These are phyloP conservation scores for Protobothrops flavoviridis DNA, from an alignment of 2,113 vertebrate genomes.

Conservation along the genomic window DNA sequence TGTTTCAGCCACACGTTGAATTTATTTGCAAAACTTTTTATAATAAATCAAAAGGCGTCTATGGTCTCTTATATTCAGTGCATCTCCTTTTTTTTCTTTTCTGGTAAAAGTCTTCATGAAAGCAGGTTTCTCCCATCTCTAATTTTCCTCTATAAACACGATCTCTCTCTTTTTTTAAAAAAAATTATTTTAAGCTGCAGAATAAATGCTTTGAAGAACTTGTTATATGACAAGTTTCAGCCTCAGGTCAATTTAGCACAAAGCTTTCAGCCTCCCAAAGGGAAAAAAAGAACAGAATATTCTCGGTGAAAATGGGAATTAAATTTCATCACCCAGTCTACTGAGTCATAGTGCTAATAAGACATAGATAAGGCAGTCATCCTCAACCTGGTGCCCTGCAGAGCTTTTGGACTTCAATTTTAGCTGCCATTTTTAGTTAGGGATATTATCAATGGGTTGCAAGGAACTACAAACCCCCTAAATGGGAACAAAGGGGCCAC, in stretches of 20 bases:
- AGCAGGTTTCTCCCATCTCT: background rate
- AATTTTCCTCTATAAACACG: background rate
- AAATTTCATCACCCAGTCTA: background rate
- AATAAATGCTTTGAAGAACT: background rate
- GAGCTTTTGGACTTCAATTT: background rate
- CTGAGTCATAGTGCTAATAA: background rate
- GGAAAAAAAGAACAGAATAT: background rate
- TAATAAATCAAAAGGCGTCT: slow-evolving; percentile 36
- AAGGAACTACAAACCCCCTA: background rate
- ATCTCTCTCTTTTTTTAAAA: background rate
- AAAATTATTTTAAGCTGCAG: background rate
- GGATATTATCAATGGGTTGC: background rate
- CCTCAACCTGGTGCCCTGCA: background rate
- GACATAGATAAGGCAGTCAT: background rate
- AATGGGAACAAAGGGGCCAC: background rate
- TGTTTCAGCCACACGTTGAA: slow-evolving; percentile 52
- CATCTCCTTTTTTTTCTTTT: slow-evolving; percentile 4
- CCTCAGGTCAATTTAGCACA: slow-evolving; percentile 11
- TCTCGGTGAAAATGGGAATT: slow-evolving; percentile 1
- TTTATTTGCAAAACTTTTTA: slow-evolving; percentile 51
- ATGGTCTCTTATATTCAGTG: slow-evolving; percentile 5
- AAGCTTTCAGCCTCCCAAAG: background rate
- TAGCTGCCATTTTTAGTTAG: background rate
- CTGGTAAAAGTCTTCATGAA: slow-evolving; percentile 21
- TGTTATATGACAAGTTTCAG: background rate